These are phyloP conservation scores for Brachionus calyciflorus DNA, from an alignment of 1,140 invertebrate species.

Conservation along the genomic window DNA sequence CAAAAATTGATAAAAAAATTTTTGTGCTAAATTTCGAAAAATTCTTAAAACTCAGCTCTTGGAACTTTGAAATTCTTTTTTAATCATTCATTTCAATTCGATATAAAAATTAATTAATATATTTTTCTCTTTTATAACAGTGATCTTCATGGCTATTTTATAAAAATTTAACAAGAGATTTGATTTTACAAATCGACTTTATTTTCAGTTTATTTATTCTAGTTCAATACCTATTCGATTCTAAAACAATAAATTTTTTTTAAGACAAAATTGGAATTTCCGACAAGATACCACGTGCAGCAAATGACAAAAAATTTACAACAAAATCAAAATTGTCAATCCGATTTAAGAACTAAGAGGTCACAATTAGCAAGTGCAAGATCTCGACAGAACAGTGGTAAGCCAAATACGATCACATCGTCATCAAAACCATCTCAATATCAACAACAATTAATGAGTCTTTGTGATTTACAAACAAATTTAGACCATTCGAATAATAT, in stretches of 20 bases:
- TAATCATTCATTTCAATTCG: too few relatives aligned
- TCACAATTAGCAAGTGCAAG: constrained; percentile 55
- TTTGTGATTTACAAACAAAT: background rate
- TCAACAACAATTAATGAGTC: constrained; percentile 5
- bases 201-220: too few relatives aligned
- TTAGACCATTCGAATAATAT: background rate
- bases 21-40: too few relatives aligned
- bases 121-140: too few relatives aligned
- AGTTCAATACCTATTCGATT: too few relatives aligned
- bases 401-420: constrained; percentile 46
- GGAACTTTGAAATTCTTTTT: too few relatives aligned
- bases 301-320: constrained; percentile 68
- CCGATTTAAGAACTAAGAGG: background rate
- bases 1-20: too few relatives aligned
- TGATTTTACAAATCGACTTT: too few relatives aligned
- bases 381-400: constrained; percentile 57
- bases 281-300: constrained; percentile 82
- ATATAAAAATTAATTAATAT: too few relatives aligned
- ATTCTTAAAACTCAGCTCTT: too few relatives aligned
- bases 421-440: background rate
- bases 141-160: too few relatives aligned
- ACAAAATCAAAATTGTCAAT: background rate
- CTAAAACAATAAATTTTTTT: background rate
- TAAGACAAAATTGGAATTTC: constrained; percentile 78
- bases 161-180: too few relatives aligned